Percentiles rank a stretch among this genome's conserved stretches.
phyloP scores from a whole-genome alignment of 2,888 invertebrate genomes.

The Esperia sulphurella region DNA sequence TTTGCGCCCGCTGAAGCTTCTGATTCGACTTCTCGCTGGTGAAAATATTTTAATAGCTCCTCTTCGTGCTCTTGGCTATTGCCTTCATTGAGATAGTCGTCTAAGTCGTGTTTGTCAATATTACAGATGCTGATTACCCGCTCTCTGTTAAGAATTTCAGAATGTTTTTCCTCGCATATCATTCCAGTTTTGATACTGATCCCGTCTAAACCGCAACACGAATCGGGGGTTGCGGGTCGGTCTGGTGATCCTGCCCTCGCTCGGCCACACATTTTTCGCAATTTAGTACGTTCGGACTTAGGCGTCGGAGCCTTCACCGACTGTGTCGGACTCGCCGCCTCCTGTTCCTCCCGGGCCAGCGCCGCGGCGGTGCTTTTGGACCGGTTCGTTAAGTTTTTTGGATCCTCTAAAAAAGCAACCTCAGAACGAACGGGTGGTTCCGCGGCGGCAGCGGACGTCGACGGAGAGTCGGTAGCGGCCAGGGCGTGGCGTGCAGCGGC shows the following conservation, averaged over 20 bases:
- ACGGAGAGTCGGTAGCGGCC: conserved; percentile 28
- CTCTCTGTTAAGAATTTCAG: conserved; percentile 81
- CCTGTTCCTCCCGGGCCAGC: conserved; percentile 77
- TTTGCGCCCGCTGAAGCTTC: conserved; percentile 28
- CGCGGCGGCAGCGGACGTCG: conserved; percentile 27
- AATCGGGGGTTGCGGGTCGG: conserved; percentile 59
- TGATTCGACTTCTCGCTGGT: conserved; percentile 69
- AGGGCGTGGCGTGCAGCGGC: conserved; percentile 43
- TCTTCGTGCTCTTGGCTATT: conserved; percentile 90
- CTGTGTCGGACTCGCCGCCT: conserved; percentile 75
- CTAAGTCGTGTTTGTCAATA: conserved; percentile 88
- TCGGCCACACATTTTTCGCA: conserved; percentile 36
- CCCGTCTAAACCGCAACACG: conserved; percentile 72
- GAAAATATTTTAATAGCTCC: conserved; percentile 91
- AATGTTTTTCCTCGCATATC: conserved; percentile 71
- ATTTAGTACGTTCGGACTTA: conserved; percentile 49
- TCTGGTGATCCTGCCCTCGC: conserved; percentile 54
- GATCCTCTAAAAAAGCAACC: conserved; percentile 76
- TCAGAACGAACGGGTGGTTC: conserved; percentile 44
- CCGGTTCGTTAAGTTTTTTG: conserved; percentile 79
- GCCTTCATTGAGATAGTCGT: conserved; percentile 88
- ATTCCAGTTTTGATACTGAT: conserved; percentile 64
- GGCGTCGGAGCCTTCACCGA: conserved; percentile 73
- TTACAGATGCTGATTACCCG: conserved; percentile 87
- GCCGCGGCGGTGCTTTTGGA: conserved; percentile 79